Percentiles rank a stretch among this genome's conserved stretches.
phyloP scores from a whole-genome alignment of 2,888 invertebrate genomes.

The Augochlorella aurata region DNA sequence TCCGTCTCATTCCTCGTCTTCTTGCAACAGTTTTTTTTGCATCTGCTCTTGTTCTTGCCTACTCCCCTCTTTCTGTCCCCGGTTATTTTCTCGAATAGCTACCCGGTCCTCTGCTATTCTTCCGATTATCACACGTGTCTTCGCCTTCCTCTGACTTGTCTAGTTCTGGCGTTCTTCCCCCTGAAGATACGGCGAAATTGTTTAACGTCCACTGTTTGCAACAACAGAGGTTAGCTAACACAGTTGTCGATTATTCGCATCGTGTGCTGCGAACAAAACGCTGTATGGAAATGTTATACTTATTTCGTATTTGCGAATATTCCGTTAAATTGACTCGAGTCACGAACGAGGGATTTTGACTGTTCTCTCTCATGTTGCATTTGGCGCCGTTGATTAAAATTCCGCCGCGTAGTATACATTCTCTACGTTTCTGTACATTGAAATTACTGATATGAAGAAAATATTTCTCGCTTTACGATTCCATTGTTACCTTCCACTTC shows the following conservation, averaged over 20 bases:
- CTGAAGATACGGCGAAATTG: background rate
- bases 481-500: too few relatives aligned
- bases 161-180: background rate
- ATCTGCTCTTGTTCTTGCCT: conserved; percentile 5
- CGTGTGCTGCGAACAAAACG: too few relatives aligned
- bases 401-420: too few relatives aligned
- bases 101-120: background rate
- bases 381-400: too few relatives aligned
- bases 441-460: too few relatives aligned
- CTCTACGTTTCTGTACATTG: too few relatives aligned
- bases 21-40: background rate
- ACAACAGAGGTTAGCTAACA: conserved; percentile 11
- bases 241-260: background rate
- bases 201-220: conserved; percentile 32
- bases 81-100: conserved; percentile 7
- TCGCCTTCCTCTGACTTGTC: background rate
- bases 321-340: too few relatives aligned
- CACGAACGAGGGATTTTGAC: too few relatives aligned
- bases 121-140: conserved; percentile 1
- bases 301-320: too few relatives aligned
- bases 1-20: background rate
- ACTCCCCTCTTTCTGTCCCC: background rate
- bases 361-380: too few relatives aligned
- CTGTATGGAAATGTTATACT: too few relatives aligned
- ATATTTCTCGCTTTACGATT: too few relatives aligned